Evolutionary conservation across 2,888 invertebrate genomes (phyloP).

Genomic region (Pegoplata infirma): DNA sequence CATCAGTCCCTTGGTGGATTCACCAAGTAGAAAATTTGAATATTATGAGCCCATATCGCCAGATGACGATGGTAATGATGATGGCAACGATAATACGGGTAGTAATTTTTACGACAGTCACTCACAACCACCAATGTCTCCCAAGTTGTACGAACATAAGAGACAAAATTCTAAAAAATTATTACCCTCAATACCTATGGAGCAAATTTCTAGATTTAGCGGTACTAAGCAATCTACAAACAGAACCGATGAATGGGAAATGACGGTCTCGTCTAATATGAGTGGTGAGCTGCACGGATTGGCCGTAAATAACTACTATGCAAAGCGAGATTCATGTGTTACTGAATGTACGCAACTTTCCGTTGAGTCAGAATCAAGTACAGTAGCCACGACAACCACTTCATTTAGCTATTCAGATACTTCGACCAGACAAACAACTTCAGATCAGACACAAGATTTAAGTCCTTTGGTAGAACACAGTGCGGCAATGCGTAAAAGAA

Average conservation of each 20-base stretch:
- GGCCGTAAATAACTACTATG: constrained; percentile 65
- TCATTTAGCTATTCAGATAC: constrained; percentile 71
- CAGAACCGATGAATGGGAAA: constrained; percentile 70
- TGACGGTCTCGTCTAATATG: constrained; percentile 62
- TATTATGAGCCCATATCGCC: constrained; percentile 76
- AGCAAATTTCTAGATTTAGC: constrained; percentile 51
- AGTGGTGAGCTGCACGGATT: constrained; percentile 69
- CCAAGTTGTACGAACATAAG: constrained; percentile 66
- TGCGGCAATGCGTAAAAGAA: constrained; percentile 65
- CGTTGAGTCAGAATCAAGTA: constrained; percentile 73
- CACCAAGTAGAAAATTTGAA: constrained; percentile 73
- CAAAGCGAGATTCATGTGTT: constrained; percentile 76
- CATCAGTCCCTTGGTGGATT: constrained; percentile 72
- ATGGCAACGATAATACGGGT: constrained; percentile 17
- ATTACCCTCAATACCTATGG: constrained; percentile 61
- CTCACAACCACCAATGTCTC: constrained; percentile 65
- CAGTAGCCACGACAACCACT: constrained; percentile 74
- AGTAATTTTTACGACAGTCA: constrained; percentile 67
- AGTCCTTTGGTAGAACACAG: constrained; percentile 37
- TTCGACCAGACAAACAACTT: constrained; percentile 50
- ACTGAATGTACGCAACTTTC: constrained; percentile 77
- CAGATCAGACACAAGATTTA: constrained; percentile 46
- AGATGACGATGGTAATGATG: constrained; percentile 68
- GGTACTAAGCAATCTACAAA: constrained; percentile 16
- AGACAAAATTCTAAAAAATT: constrained; percentile 70